Evolutionary conservation across 30 jellyfish, hydroid and myxozoan species (phyloP).

Genomic region (Cassiopea xamachana): DNA sequence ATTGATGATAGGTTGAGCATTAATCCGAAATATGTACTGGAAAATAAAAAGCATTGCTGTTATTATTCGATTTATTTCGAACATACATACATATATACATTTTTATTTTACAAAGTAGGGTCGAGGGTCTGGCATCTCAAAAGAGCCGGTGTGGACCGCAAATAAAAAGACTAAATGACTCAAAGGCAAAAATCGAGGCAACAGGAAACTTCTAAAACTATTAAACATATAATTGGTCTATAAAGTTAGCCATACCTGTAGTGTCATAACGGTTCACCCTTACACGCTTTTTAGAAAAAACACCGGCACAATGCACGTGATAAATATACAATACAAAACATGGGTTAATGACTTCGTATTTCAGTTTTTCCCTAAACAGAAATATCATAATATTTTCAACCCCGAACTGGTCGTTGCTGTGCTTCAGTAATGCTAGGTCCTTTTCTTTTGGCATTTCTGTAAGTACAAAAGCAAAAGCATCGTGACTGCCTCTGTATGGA

Average conservation of each 20-base stretch:
- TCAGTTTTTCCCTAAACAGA: conserved; percentile 6
- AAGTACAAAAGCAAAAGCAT: conserved; percentile 60
- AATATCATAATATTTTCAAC: conserved; percentile 52
- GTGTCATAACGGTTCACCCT: conserved; percentile 41
- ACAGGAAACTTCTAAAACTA: no score
- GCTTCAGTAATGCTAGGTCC: conserved; percentile 24
- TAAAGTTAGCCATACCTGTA: conserved; percentile 58
- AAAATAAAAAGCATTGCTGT: no score
- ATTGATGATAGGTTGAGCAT: no score
- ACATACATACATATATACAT: no score
- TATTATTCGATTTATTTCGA: no score
- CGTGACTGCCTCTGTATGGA: conserved; percentile 70
- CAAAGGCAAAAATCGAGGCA: no score
- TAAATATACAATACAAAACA: conserved; percentile 58
- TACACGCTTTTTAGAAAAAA: conserved; percentile 39
- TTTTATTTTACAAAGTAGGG: no score
- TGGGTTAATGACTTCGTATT: conserved; percentile 66
- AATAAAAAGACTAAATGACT: no score
- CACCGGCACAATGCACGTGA: conserved; percentile 71
- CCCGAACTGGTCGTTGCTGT: conserved; percentile 56
- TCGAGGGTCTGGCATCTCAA: no score
- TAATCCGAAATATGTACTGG: no score
- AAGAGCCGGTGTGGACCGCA: no score
- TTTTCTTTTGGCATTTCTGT: conserved; percentile 17
- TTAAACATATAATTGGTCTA: conserved; percentile 46